phyloP scores from a whole-genome alignment of 2,113 vertebrate species.

The Archilochus colubris region DNA sequence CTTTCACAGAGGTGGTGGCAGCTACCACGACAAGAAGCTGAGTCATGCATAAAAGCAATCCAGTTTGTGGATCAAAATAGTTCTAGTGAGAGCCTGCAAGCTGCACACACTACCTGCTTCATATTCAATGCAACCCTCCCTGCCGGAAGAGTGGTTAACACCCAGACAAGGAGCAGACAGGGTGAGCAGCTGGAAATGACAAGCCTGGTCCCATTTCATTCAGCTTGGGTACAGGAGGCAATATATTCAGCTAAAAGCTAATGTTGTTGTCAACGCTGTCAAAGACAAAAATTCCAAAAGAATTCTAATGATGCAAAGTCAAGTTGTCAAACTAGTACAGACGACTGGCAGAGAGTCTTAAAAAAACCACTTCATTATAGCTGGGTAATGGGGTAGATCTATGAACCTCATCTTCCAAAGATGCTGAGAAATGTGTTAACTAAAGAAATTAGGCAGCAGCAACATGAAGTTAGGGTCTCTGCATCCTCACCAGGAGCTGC shows the following conservation, averaged over 20 bases:
- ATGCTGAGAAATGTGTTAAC: background rate
- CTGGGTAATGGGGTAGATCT: slow-evolving; percentile 11
- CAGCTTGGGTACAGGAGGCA: background rate
- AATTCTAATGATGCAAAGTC: slow-evolving; percentile 24
- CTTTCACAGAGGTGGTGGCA: slow-evolving; percentile 21
- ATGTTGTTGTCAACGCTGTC: background rate
- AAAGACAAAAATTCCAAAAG: background rate
- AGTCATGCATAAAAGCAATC: slow-evolving; percentile 48
- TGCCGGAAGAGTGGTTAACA: background rate
- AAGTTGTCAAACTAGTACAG: slow-evolving; percentile 58
- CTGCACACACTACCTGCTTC: background rate
- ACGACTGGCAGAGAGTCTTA: slow-evolving; percentile 47
- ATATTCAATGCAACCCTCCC: background rate
- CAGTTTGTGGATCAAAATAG: background rate
- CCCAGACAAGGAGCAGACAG: background rate
- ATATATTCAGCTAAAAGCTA: background rate
- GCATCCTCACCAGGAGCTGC: background rate
- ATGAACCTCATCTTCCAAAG: background rate
- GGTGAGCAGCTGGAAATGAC: background rate
- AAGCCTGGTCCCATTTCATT: background rate
- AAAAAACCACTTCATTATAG: background rate
- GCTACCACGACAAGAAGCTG: slow-evolving; percentile 24
- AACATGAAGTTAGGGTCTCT: background rate
- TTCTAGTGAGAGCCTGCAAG: background rate
- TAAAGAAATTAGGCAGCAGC: background rate